phyloP scores from a whole-genome alignment of 2,797 vertebrate species.

The Heliangelus exortis region DNA sequence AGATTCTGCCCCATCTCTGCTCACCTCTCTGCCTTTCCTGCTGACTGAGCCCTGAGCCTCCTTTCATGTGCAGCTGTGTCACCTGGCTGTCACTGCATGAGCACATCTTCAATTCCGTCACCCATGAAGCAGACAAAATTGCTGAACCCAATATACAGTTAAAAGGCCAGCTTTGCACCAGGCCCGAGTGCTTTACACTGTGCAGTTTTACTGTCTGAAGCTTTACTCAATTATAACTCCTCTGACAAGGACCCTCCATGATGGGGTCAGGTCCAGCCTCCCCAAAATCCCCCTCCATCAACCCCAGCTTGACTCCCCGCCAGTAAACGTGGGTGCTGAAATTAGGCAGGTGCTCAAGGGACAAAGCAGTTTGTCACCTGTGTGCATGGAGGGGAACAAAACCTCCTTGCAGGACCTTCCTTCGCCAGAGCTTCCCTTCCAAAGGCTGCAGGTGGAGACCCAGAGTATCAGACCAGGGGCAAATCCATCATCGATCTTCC shows the following conservation, averaged over 20 bases:
- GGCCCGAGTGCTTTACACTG: background rate
- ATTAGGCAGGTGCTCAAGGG: background rate
- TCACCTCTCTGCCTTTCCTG: background rate
- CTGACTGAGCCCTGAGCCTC: background rate
- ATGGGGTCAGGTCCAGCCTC: background rate
- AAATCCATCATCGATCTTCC: background rate
- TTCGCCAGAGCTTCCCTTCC: background rate
- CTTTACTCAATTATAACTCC: background rate
- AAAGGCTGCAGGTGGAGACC: background rate
- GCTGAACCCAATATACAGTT: background rate
- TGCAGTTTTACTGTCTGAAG: background rate
- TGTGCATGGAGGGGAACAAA: background rate
- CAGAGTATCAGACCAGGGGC: too few relatives aligned
- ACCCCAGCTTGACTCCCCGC: background rate
- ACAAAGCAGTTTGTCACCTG: background rate
- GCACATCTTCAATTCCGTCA: background rate
- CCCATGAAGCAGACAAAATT: background rate
- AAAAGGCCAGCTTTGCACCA: background rate
- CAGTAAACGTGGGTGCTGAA: background rate
- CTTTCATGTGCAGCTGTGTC: background rate
- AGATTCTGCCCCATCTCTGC: background rate
- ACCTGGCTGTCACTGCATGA: background rate
- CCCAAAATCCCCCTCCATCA: background rate
- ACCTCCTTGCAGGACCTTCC: background rate
- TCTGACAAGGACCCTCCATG: background rate